These are phyloP conservation scores for Amphilophus citrinellus DNA, from an alignment of 2,113 vertebrate species.

Conservation along the genomic window DNA sequence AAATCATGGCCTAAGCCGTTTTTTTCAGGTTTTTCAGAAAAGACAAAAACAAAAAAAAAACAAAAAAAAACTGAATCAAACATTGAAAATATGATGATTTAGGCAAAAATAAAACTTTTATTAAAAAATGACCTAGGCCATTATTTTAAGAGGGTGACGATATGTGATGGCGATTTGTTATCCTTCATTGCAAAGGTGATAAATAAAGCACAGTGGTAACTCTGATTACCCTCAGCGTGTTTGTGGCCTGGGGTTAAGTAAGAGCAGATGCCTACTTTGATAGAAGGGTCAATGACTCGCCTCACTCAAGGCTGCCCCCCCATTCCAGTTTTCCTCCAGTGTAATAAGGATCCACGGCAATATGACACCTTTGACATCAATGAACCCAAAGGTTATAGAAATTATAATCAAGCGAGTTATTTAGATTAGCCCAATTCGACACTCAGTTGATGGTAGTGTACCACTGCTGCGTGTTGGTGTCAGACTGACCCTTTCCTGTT, in stretches of 20 bases:
- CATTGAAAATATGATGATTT: no score
- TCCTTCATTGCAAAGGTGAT: slow-evolving; percentile 18
- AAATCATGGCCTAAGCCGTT: no score
- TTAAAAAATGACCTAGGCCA: no score
- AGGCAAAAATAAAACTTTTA: no score
- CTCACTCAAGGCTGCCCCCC: slow-evolving; percentile 43
- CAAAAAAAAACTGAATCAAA: no score
- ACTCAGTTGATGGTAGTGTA: slow-evolving; percentile 49
- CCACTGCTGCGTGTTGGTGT: slow-evolving; percentile 31
- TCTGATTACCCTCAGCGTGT: slow-evolving; percentile 53
- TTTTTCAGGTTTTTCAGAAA: no score
- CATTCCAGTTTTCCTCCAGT: slow-evolving; percentile 36
- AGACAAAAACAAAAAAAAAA: no score
- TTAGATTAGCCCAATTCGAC: slow-evolving; percentile 70
- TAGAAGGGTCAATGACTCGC: slow-evolving; percentile 44
- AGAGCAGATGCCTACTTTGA: slow-evolving; percentile 73
- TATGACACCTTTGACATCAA: slow-evolving; percentile 67
- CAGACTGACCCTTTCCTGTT: slow-evolving; percentile 52
- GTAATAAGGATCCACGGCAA: slow-evolving; percentile 63
- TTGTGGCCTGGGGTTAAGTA: slow-evolving; percentile 70
- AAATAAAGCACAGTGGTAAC: slow-evolving; percentile 50
- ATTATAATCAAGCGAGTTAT: slow-evolving; percentile 76
- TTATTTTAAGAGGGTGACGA: no score
- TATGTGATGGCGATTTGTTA: slow-evolving; percentile 25
- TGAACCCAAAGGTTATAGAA: slow-evolving; percentile 53